These are phyloP conservation scores for Meriones unguiculatus DNA, from an alignment of 2,113 vertebrate species.

Conservation along the genomic window DNA sequence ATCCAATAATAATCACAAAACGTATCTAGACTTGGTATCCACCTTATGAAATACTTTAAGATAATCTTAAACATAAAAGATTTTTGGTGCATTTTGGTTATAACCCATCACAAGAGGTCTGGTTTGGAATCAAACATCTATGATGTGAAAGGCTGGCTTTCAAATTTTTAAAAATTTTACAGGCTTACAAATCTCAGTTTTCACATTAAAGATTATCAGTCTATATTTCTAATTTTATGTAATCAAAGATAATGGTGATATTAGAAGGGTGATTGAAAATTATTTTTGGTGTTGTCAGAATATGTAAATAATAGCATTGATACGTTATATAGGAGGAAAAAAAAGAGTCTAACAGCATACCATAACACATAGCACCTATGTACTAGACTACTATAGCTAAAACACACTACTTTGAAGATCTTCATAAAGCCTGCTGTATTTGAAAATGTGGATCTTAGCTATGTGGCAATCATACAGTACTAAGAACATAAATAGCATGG, in stretches of 20 bases:
- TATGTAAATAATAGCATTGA: slow-evolving; percentile 22
- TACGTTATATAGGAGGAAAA: neutral
- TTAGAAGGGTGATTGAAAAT: slow-evolving; percentile 24
- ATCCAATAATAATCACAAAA: neutral
- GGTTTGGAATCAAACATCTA: neutral
- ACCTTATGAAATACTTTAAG: neutral
- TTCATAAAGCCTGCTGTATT: neutral
- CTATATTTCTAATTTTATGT: neutral
- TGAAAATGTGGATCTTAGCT: neutral
- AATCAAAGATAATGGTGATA: slow-evolving; percentile 4
- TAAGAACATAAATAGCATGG: neutral
- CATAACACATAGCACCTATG: neutral
- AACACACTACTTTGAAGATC: neutral
- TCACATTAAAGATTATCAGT: neutral
- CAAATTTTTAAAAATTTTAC: neutral
- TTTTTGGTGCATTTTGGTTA: neutral
- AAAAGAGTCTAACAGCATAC: neutral
- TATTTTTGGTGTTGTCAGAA: slow-evolving; percentile 9
- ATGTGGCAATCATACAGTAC: neutral
- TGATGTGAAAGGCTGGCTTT: neutral
- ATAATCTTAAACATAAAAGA: neutral
- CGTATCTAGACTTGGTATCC: neutral
- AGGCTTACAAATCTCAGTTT: neutral
- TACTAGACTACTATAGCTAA: neutral
- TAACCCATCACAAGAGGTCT: neutral